A percentile compares a stretch with the other conserved stretches of the same genome.
These are phyloP conservation scores for Melieria omissa DNA, from an alignment of 2,888 invertebrate species.

Conservation along the genomic window DNA sequence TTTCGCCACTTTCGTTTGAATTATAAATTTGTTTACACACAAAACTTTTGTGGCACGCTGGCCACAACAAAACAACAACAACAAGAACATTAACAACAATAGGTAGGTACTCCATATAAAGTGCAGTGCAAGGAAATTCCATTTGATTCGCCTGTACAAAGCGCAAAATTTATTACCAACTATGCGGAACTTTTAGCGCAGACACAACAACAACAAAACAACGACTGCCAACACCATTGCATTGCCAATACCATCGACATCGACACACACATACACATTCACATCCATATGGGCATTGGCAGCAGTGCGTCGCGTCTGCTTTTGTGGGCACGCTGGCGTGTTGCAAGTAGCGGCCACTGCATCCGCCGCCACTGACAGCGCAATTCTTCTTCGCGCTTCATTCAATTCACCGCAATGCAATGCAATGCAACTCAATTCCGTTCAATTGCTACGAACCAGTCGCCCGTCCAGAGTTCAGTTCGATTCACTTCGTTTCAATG, in stretches of 20 bases:
- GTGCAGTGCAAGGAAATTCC: background rate
- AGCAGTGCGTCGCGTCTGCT: no score
- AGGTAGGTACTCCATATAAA: background rate
- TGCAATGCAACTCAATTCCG: conserved; percentile 9
- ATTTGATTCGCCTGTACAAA: background rate
- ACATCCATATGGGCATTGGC: background rate
- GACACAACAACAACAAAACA: conserved; percentile 4
- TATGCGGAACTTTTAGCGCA: conserved; percentile 17
- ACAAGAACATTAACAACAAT: conserved; percentile 7
- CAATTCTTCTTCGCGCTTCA: conserved; percentile 34
- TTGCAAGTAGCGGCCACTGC: background rate
- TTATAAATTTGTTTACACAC: conserved; percentile 29
- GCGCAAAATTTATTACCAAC: conserved; percentile 32
- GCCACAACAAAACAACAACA: conserved; percentile 11
- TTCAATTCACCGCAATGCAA: conserved; percentile 30
- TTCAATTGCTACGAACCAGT: background rate
- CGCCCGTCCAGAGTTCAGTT: background rate
- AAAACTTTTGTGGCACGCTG: conserved; percentile 24
- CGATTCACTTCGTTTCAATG: conserved; percentile 12
- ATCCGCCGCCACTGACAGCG: conserved; percentile 21
- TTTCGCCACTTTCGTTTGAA: conserved; percentile 13
- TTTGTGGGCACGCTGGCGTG: background rate
- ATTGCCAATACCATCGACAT: background rate
- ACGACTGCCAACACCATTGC: background rate
- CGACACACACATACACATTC: background rate